Percentiles rank a stretch among this genome's conserved stretches.
Evolutionary conservation across 2,113 vertebrate species (phyloP).

Genomic region (Bufo bufo): DNA sequence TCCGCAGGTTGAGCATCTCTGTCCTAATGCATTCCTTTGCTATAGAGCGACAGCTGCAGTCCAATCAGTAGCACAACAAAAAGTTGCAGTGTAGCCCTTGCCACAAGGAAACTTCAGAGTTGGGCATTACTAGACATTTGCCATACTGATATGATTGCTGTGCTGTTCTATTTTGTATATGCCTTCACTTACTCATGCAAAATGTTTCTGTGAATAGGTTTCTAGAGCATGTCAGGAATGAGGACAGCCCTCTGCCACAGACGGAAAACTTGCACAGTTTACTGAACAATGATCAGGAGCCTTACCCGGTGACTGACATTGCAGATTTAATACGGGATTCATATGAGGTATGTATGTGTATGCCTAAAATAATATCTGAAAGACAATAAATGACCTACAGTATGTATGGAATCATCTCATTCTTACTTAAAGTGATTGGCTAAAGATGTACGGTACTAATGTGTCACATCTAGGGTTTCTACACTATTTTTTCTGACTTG

Average conservation of each 20-base stretch:
- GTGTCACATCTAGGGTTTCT: too few species aligned
- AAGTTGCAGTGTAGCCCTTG: too few species aligned
- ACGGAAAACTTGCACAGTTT: constrained; percentile 73
- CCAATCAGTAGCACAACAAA: too few species aligned
- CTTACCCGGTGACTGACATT: constrained; percentile 77
- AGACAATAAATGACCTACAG: background rate
- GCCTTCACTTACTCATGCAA: background rate
- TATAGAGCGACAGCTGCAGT: too few species aligned
- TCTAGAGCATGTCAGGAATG: constrained; percentile 85
- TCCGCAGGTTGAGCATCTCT: too few species aligned
- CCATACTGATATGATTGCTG: background rate
- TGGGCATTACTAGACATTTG: background rate
- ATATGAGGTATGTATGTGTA: constrained; percentile 77
- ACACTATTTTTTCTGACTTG: too few species aligned
- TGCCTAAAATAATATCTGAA: background rate
- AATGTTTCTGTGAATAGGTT: constrained; percentile 75
- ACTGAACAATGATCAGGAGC: constrained; percentile 69
- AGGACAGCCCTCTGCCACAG: constrained; percentile 75
- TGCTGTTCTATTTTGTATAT: background rate
- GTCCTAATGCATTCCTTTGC: too few species aligned
- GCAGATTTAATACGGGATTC: constrained; percentile 85
- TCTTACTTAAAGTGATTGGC: too few species aligned
- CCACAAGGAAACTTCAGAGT: too few species aligned
- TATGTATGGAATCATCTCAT: background rate
- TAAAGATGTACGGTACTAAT: too few species aligned